Base-by-base conservation (phyloP, 2,113 vertebrate genomes). In the Equus quagga region DNA sequence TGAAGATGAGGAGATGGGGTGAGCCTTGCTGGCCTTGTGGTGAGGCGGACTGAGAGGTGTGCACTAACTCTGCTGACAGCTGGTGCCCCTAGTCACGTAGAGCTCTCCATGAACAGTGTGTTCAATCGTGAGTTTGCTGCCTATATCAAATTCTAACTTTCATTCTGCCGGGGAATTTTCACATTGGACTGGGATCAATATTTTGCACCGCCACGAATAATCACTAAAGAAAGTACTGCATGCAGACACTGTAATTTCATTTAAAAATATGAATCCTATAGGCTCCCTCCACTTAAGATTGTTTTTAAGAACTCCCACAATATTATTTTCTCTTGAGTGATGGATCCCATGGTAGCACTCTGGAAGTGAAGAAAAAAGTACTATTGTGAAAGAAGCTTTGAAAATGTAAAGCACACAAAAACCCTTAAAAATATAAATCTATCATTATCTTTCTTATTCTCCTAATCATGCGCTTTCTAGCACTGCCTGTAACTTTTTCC, bases 201-300 rank as follows among this genome's bases (percentile, higher is more conserved):
- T 93, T 98, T 98, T 89, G 12, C 88, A 98, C 96, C 96, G 89
- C 95, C 94, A 97, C 95, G 70, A 98, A 96, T 73, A 5, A 98
- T 93, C 81, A 97, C 95, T 93, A 96, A 97, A 94, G 85, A 36
- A 49, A 98, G 58, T 86, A 70, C 10, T 69, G 65, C 28, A 6
- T 60, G 88, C 83, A 91, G 72, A 92, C 95, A 7, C 56, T 80
- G 13, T 26, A 96, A 84, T 93, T 93, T 90, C 84, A 88, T 97
- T 96, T 96, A 44, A 80, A 79, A 97, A 87, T 89, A 93, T 7
- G 31, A 97, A 92, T 82, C 85, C 89, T 89, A 76, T 67, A 96
- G 46, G 64, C 79, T 98, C 49, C 26, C 76, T 94, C 82, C 76
- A 67, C 95, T 97, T 26, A 86, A 2, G 1, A 67, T 95, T 98